Evolutionary conservation across 2,113 vertebrate genomes (phyloP).

Genomic region (Upupa epops): DNA sequence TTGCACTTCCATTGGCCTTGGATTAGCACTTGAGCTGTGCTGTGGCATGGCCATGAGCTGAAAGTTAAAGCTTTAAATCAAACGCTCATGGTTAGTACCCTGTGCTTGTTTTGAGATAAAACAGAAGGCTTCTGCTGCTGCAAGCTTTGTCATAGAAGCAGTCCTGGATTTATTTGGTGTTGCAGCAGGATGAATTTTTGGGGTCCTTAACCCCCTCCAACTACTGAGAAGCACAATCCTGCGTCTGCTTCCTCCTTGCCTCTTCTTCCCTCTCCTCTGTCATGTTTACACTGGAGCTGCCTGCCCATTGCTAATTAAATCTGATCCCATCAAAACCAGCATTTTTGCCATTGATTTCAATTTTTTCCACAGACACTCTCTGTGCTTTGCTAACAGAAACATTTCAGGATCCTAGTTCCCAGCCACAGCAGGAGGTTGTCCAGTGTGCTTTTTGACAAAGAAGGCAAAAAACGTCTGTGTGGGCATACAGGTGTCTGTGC

Average conservation of each 20-base stretch:
- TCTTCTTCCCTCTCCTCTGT: not conserved
- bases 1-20: not conserved
- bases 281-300: not conserved
- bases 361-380: not conserved
- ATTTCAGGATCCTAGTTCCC: not conserved
- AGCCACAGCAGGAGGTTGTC: not conserved
- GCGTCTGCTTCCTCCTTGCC: accelerated
- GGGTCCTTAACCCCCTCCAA: accelerated
- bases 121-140: not conserved
- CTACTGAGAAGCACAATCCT: not conserved
- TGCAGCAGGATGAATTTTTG: not conserved
- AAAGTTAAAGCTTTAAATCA: not conserved
- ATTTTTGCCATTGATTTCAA: not conserved
- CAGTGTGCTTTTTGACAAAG: not conserved
- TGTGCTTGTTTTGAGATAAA: not conserved
- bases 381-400: not conserved
- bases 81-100: not conserved
- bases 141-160: not conserved
- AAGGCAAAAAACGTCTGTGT: not conserved
- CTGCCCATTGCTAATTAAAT: not conserved
- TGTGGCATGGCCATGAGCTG: not conserved
- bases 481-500: accelerated
- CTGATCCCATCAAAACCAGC: not conserved
- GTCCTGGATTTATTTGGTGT: not conserved
- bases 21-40: not conserved